phyloP scores from a whole-genome alignment of 2,888 invertebrate species.

The Eumerus sabulonum region DNA sequence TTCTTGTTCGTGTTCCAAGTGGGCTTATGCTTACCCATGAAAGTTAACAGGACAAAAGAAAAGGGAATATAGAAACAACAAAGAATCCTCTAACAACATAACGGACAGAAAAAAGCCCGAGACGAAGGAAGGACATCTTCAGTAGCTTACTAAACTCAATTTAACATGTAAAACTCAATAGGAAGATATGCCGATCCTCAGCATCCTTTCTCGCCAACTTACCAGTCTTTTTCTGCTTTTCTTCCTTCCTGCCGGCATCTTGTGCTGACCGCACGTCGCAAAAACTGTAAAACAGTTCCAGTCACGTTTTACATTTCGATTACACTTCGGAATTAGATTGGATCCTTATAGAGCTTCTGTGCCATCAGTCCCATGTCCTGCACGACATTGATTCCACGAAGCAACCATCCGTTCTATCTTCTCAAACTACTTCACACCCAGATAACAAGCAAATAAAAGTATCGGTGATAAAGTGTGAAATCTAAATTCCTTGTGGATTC shows the following conservation, averaged over 20 bases:
- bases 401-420: neutral
- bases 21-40: no score
- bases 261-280: constrained; percentile 26
- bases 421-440: neutral
- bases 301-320: constrained; percentile 45
- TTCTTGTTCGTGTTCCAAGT: no score
- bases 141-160: constrained; percentile 18
- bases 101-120: neutral
- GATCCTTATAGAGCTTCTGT: constrained; percentile 10
- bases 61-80: no score
- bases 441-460: constrained; percentile 42
- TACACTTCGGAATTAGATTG: constrained; percentile 37
- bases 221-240: constrained; percentile 4
- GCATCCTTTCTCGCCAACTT: constrained; percentile 6
- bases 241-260: no score
- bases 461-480: constrained; percentile 32
- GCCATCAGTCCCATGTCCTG: neutral
- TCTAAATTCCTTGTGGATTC: constrained; percentile 21
- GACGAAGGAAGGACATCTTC: neutral
- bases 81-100: no score
- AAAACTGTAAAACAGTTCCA: constrained; percentile 17
- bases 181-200: constrained; percentile 13
- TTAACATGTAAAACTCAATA: constrained; percentile 27
- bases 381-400: no score
- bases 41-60: no score